Percentiles rank a stretch among this genome's conserved stretches.
These are phyloP conservation scores for Ochropleura leucogaster DNA, from an alignment of 2,888 invertebrate species.

Conservation along the genomic window DNA sequence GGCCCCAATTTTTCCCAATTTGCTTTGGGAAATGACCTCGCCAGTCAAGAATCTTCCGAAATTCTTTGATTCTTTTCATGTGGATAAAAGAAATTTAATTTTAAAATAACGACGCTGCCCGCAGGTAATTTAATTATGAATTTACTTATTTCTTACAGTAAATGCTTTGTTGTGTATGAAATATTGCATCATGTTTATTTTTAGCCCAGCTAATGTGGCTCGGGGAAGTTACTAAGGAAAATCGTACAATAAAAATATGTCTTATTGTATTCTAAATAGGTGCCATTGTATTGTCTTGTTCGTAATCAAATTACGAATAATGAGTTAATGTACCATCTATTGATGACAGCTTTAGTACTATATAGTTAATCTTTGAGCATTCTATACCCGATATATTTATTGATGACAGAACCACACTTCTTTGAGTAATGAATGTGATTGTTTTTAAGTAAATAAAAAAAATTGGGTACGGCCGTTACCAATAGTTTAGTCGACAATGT, in stretches of 20 bases:
- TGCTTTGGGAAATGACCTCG: not conserved
- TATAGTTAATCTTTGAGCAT: no score
- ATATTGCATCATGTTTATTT: constrained; percentile 22
- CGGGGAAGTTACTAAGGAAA: constrained; percentile 23
- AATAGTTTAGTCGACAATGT: no score
- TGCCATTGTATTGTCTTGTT: constrained; percentile 8
- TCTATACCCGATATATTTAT: no score
- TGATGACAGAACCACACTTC: no score
- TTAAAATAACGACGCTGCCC: constrained; percentile 14
- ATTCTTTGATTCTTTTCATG: constrained; percentile 34
- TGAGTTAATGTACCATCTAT: no score
- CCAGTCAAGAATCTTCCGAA: not conserved
- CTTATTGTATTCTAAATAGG: not conserved
- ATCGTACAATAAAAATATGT: constrained; percentile 2
- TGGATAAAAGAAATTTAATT: constrained; percentile 24
- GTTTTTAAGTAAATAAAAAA: no score
- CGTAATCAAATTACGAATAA: not conserved
- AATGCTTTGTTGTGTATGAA: not conserved
- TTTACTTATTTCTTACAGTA: constrained; percentile 6
- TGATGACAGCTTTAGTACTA: no score
- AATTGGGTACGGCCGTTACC: no score
- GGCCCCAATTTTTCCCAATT: not conserved
- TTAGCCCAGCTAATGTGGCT: not conserved
- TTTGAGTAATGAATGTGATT: no score
- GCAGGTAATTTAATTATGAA: constrained; percentile 16